A percentile compares a stretch with the other conserved stretches of the same genome.
Evolutionary conservation across 2,113 vertebrate genomes (phyloP).

Genomic region (Actenoides hombroni): DNA sequence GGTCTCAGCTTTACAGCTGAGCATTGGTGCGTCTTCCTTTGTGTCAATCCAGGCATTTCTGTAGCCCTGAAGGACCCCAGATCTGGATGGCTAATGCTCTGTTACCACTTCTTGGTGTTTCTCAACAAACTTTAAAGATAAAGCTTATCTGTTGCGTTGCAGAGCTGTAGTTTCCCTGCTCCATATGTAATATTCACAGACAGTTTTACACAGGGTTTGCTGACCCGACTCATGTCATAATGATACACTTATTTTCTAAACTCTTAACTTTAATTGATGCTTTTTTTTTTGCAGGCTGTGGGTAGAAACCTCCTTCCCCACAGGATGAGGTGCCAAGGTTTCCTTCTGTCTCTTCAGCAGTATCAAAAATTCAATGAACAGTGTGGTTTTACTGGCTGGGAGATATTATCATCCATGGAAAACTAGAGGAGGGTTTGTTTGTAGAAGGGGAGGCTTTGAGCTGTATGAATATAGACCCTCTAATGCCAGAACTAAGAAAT

Average conservation of each 20-base stretch:
- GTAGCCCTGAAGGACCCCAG: not conserved
- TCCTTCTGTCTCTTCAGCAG: not conserved
- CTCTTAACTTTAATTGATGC: not conserved
- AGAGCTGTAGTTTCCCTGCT: not conserved
- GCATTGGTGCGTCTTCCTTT: not conserved
- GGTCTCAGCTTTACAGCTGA: not conserved
- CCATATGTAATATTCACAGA: not conserved
- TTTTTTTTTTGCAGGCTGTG: not conserved
- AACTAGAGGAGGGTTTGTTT: not conserved
- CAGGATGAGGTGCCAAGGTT: rapidly evolving
- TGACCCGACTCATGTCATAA: not conserved
- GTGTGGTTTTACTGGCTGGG: not conserved
- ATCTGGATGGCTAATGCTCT: not conserved
- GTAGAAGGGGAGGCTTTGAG: not conserved
- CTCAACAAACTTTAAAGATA: not conserved
- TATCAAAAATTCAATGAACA: not conserved
- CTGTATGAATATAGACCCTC: not conserved
- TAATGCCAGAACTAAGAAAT: not conserved
- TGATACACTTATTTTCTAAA: not conserved
- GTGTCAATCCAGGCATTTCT: not conserved
- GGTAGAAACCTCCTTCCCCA: not conserved
- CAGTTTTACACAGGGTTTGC: not conserved
- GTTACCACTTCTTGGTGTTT: not conserved
- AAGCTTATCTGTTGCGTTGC: not conserved
- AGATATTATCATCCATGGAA: not conserved